Evolutionary conservation across 1,140 invertebrate genomes (phyloP).

Genomic region (Drosophila azteca): DNA sequence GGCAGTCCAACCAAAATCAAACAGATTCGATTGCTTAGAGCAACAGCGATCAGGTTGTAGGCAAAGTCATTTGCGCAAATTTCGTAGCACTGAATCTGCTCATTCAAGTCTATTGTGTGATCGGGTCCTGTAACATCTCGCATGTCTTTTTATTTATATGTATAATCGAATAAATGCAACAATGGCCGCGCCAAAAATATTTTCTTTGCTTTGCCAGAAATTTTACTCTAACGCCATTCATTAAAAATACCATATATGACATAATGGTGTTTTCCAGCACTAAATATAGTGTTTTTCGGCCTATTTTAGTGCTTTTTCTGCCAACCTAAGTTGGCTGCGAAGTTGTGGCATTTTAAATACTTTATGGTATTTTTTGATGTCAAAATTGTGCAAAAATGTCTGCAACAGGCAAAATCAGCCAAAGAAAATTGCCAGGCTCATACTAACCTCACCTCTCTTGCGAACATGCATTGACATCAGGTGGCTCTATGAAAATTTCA

Average conservation of each 20-base stretch:
- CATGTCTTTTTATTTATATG: conserved; percentile 29
- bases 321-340: conserved; percentile 74
- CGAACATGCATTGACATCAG: too few relatives aligned
- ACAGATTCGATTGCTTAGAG: conserved; percentile 47
- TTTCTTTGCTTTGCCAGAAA: neutral
- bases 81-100: conserved; percentile 62
- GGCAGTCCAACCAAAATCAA: conserved; percentile 69
- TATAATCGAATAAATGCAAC: conserved; percentile 7
- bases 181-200: conserved; percentile 27
- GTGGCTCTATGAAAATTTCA: too few relatives aligned
- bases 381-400: too few relatives aligned
- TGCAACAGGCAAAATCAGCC: too few relatives aligned
- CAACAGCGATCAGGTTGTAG: conserved; percentile 70
- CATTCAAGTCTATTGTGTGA: conserved; percentile 51
- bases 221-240: too few relatives aligned
- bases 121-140: conserved; percentile 37
- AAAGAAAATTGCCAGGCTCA: too few relatives aligned
- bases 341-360: neutral
- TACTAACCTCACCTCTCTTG: too few relatives aligned
- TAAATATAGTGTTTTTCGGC: neutral
- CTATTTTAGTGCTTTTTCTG: conserved; percentile 35
- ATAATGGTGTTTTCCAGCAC: too few relatives aligned
- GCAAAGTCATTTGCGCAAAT: conserved; percentile 76
- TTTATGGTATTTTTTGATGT: too few relatives aligned
- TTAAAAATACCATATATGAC: too few relatives aligned